Evolutionary conservation across 2,113 vertebrate genomes (phyloP).

Genomic region (Phoenicopterus ruber): DNA sequence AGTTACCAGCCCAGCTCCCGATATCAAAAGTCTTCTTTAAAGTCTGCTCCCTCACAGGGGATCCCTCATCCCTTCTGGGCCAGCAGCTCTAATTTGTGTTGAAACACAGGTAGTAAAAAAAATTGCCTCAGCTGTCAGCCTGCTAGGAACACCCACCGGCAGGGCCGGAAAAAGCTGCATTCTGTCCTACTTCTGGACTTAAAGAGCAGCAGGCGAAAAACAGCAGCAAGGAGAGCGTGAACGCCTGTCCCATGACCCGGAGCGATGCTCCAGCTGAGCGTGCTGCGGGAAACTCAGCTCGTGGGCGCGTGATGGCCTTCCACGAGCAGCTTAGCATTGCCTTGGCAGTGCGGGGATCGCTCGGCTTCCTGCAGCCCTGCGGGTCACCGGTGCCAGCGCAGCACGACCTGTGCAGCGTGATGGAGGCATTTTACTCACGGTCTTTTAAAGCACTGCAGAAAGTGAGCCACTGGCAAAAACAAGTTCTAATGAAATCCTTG

Average conservation of each 20-base stretch:
- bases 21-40: background rate
- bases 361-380: background rate
- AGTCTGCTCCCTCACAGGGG: background rate
- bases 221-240: accelerated
- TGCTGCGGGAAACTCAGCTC: accelerated
- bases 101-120: background rate
- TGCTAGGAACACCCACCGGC: background rate
- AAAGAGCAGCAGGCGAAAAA: background rate
- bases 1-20: background rate
- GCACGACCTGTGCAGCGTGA: background rate
- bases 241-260: accelerated
- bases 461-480: background rate
- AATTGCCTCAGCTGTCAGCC: background rate
- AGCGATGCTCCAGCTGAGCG: accelerated
- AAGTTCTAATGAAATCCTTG: background rate
- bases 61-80: background rate
- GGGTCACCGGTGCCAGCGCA: background rate
- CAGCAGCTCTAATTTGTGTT: background rate
- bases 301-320: accelerated
- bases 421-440: accelerated
- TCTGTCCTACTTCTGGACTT: background rate
- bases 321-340: accelerated
- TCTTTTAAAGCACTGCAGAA: background rate
- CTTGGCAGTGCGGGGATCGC: accelerated
- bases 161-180: accelerated